Evolutionary conservation across 2,888 invertebrate genomes (phyloP).

Genomic region (Archips crataeganus): DNA sequence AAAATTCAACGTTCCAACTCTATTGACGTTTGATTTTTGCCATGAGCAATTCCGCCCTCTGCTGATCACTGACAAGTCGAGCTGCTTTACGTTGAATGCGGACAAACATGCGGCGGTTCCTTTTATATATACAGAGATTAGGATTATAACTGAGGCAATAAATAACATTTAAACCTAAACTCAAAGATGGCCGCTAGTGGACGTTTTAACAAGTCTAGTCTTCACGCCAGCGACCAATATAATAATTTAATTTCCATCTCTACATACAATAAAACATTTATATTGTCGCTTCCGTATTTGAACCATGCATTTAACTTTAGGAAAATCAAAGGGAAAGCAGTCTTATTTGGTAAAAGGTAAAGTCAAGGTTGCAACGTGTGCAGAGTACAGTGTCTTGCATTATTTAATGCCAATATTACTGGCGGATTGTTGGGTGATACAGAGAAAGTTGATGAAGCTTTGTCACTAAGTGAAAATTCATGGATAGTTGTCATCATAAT

Average conservation of each 20-base stretch:
- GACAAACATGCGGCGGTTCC: too few relatives aligned
- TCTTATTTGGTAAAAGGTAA: background rate
- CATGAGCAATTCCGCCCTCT: too few relatives aligned
- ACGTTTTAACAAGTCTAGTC: conserved; percentile 28
- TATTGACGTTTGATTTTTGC: too few relatives aligned
- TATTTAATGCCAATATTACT: conserved; percentile 45
- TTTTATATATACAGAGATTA: too few relatives aligned
- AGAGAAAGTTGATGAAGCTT: conserved; percentile 23
- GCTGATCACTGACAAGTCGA: too few relatives aligned
- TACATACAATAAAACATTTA: conserved; percentile 42
- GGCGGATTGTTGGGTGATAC: conserved; percentile 37
- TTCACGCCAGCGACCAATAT: conserved; percentile 38
- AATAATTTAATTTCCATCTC: conserved; percentile 42
- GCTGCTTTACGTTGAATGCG: too few relatives aligned
- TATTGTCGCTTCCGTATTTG: conserved; percentile 45
- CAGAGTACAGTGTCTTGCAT: conserved; percentile 28
- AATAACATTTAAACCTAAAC: background rate
- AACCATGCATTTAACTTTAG: conserved; percentile 34
- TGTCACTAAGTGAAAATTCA: background rate
- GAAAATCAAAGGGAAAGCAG: background rate
- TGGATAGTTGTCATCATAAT: too few relatives aligned
- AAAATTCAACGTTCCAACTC: too few relatives aligned
- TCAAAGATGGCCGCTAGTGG: conserved; percentile 12
- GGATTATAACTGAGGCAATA: too few relatives aligned
- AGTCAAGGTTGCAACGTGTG: background rate